phyloP scores from a whole-genome alignment of 1,140 invertebrate genomes.

The Anthonomus grandis region DNA sequence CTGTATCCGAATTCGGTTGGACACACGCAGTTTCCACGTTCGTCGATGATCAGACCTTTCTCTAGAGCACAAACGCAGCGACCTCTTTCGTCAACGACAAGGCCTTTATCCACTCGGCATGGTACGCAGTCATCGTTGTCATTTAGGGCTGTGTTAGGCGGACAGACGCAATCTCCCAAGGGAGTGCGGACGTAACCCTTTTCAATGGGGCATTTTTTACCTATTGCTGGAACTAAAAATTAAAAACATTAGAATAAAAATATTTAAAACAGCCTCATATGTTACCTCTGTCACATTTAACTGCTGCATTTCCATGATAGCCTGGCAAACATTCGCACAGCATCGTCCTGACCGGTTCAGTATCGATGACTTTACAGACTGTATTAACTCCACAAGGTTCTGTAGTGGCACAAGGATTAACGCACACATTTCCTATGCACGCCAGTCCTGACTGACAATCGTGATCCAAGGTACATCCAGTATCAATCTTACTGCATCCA shows the following conservation, averaged over 20 bases:
- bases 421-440: constrained; percentile 76
- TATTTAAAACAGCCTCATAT: constrained; percentile 35
- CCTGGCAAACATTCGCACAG: constrained; percentile 83
- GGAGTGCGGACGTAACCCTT: constrained; percentile 69
- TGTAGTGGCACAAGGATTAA: constrained; percentile 77
- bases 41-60: constrained; percentile 70
- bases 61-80: constrained; percentile 76
- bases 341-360: constrained; percentile 81
- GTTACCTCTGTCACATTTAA: constrained; percentile 71
- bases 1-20: constrained; percentile 67
- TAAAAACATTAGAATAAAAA: constrained; percentile 8
- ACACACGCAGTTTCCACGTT: constrained; percentile 75
- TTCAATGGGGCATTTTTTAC: constrained; percentile 61
- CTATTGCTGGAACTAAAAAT: constrained; percentile 48
- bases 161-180: constrained; percentile 71
- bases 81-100: constrained; percentile 70
- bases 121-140: constrained; percentile 71
- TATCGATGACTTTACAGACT: constrained; percentile 75
- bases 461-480: constrained; percentile 69
- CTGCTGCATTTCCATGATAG: constrained; percentile 76
- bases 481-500: constrained; percentile 62
- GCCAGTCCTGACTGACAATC: constrained; percentile 81
- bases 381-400: constrained; percentile 80
- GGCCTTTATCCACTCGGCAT: constrained; percentile 68
- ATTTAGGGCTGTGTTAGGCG: constrained; percentile 71